These are phyloP conservation scores for Lutraria lutraria DNA, from an alignment of 2,888 invertebrate species.

Conservation along the genomic window DNA sequence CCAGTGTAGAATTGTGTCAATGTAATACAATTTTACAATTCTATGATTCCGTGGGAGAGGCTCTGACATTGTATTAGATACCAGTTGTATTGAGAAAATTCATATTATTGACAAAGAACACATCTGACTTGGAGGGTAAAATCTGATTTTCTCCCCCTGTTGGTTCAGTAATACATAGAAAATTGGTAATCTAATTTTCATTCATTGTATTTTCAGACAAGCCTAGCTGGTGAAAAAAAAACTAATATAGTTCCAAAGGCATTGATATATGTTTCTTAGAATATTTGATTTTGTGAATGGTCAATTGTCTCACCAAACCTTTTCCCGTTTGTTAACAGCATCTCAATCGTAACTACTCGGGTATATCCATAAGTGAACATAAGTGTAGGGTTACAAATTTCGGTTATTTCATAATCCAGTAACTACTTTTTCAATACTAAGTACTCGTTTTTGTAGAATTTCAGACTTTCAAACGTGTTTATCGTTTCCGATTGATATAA, in stretches of 20 bases:
- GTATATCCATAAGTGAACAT: too few relatives aligned
- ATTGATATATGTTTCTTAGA: background rate
- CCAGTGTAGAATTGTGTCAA: background rate
- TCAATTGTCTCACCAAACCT: background rate
- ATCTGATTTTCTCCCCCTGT: slow-evolving; percentile 3
- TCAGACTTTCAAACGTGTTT: too few relatives aligned
- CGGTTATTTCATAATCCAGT: too few relatives aligned
- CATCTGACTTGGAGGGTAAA: background rate
- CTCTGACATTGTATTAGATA: background rate
- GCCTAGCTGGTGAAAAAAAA: background rate
- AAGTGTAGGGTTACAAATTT: too few relatives aligned
- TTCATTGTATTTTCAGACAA: background rate
- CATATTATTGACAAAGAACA: background rate
- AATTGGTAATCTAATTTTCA: slow-evolving; percentile 2
- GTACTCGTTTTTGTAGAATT: too few relatives aligned
- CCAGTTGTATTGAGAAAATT: background rate
- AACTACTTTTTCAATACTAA: too few relatives aligned
- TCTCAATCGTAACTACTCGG: too few relatives aligned
- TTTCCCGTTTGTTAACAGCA: background rate
- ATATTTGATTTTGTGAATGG: background rate
- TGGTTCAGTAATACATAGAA: background rate
- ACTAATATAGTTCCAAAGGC: background rate
- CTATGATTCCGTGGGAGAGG: background rate
- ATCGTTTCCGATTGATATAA: too few relatives aligned
- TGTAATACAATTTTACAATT: background rate